Conservation (phyloP, 2,888 invertebrate genomes). For the Catocala sponsa region DNA sequence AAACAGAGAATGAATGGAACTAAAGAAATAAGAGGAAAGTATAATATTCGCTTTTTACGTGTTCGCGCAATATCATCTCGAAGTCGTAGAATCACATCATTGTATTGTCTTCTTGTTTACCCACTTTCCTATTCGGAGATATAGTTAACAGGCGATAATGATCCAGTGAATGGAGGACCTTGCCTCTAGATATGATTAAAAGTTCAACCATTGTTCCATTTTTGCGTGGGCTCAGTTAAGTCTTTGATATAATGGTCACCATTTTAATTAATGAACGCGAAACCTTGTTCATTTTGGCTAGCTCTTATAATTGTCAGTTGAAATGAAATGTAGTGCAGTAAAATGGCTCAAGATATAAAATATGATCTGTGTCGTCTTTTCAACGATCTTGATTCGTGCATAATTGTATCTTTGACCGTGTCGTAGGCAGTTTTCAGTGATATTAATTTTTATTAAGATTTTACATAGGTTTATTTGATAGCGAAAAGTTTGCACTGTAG, state of each 20-base stretch:
- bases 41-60: constrained; percentile 4
- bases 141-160: constrained; percentile 17
- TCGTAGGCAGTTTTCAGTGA: too few relatives aligned
- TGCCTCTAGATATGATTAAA: constrained; percentile 40
- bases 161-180: constrained; percentile 42
- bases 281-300: neutral
- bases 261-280: constrained; percentile 1
- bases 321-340: neutral
- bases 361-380: too few relatives aligned
- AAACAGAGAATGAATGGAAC: neutral
- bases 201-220: constrained; percentile 38
- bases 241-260: neutral
- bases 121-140: constrained; percentile 2
- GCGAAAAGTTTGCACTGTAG: too few relatives aligned
- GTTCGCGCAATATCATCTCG: constrained; percentile 1
- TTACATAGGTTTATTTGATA: too few relatives aligned
- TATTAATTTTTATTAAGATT: too few relatives aligned
- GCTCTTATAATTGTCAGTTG: neutral
- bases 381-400: too few relatives aligned
- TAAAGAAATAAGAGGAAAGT: constrained; percentile 9
- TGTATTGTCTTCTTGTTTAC: constrained; percentile 4
- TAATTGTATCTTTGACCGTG: too few relatives aligned
- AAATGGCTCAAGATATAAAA: too few relatives aligned
- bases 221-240: constrained; percentile 26
- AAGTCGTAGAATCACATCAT: constrained; percentile 7